Base-by-base conservation (phyloP, 2,113 vertebrate species). In the Charadrius vociferus region DNA sequence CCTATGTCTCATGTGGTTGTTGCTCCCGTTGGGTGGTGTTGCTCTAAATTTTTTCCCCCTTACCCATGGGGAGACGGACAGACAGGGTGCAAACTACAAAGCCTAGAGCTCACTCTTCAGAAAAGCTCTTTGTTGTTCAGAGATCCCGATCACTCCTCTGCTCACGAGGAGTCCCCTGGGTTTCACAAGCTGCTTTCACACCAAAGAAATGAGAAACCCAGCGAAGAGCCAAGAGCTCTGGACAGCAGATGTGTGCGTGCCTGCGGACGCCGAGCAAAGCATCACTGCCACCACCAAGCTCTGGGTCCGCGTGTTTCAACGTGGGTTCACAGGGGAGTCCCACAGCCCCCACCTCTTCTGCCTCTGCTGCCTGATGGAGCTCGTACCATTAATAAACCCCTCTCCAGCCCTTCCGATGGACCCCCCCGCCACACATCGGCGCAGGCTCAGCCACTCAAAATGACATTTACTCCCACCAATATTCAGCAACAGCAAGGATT, bases 51-150 rank as follows among this genome's bases (percentile, higher is more conserved):
- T 65, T 50, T 17, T 41, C 36, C 45, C 4, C 75, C 30, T 77
- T 1, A 2, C 16, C 77, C 78, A 11, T 0, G 3, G 39, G 7
- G 3, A 45, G 56, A n/a, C 0, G 2, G 52, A n/a, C 0, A 13
- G 39, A n/a, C 8, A 41, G 17, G 71, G 8, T 24, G 36, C 23
- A 36, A 32, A 47, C 32, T 12, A 67, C 86, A 63, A 52, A 85
- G 43, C 53, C 36, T n/a, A 34, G 14, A 71, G n/a, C 17, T 68
- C n/a, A 2, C 56, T 19, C 77, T 30, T 70, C 39, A 53, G 55
- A 34, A 61, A 14, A 7, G 10, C 14, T 74, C 56, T 16, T 52
- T 34, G 8, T 10, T 61, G 14, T 7, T 86, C 87, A 39, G 12
- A 27, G 47, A 43, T 49, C 41, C 52, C 1, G 0, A 17, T 36